Evolutionary conservation across 2,888 invertebrate genomes (phyloP), one percentile per base, ranked within the genome.

Genomic region (Pandemis corylana): DNA sequence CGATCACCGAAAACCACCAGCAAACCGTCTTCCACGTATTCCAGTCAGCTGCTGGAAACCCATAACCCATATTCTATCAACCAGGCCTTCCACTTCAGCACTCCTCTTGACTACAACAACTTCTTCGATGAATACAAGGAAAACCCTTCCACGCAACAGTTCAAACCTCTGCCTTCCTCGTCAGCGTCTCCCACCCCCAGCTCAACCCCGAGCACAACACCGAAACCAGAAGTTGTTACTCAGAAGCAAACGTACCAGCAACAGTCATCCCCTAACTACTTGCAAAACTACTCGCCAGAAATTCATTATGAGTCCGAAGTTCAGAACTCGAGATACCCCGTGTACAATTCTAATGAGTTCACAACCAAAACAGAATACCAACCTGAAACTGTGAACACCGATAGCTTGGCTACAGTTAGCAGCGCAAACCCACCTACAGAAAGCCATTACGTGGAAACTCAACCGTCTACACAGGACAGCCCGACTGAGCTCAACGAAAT

Each of bases 11-110:
- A 88, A 3, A 87, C 92, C 5, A 89, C 91, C 2, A 85, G 88
- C n/a, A 89, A 86, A 78, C 80, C 85, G 61, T 85, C 90, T 44
- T 89, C 92, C 4, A 91, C 93, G 10, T 89, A 92, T 76, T 87
- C 94, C 0, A 92, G 86, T 77, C 92, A 90, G 77, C 79, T 94
- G 67, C 80, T 94, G 15, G 94, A 94, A 80, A 94, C 94, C 12
- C 94, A 94, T 72, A 94, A 94, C 78, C 94, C 95, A 1, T 94
- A 92, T 79, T 93, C 93, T 0, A 94, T 94, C 71, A 95, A 94
- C 78, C 94, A 94, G 79, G 94, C 93, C 0, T 94, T 94, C 85
- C 92, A 93, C 79, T 92, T 92, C 76, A 94, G 92, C 79, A 94
- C 94, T 68, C 94, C 94, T 7, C 82, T 93, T 74, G 94, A 94